Conservation (phyloP, 2,888 invertebrate genomes). For the Agelastica alni region DNA sequence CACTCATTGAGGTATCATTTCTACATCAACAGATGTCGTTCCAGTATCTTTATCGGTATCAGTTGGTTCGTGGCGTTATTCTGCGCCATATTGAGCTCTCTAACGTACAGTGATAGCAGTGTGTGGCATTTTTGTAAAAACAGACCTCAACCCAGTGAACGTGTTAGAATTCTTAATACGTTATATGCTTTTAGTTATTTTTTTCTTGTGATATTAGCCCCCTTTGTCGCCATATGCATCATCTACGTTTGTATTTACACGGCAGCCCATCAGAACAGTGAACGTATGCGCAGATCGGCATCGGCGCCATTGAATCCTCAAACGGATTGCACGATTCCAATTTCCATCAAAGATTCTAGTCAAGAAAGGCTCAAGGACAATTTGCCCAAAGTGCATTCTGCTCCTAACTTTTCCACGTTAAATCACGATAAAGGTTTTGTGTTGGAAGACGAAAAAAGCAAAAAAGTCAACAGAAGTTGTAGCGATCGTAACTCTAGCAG, state of each 20-base stretch:
- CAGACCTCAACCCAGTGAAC: conserved; percentile 30
- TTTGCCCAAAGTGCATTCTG: conserved; percentile 51
- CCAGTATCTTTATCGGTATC: conserved; percentile 56
- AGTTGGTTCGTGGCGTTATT: conserved; percentile 59
- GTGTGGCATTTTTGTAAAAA: conserved; percentile 56
- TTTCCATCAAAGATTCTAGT: conserved; percentile 53
- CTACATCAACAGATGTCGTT: conserved; percentile 60
- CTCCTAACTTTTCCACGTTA: conserved; percentile 48
- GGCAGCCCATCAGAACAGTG: conserved; percentile 75
- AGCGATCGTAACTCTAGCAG: conserved; percentile 63
- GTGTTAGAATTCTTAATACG: conserved; percentile 52
- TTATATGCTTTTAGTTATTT: conserved; percentile 58
- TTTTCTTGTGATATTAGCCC: conserved; percentile 58
- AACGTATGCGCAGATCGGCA: conserved; percentile 59
- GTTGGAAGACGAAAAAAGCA: conserved; percentile 38
- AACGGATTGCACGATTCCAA: conserved; percentile 57
- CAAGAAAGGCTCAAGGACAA: conserved; percentile 33
- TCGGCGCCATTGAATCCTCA: conserved; percentile 60
- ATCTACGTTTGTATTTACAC: conserved; percentile 77
- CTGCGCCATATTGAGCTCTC: conserved; percentile 57
- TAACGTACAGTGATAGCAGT: conserved; percentile 56
- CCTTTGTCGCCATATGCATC: conserved; percentile 68
- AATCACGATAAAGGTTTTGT: conserved; percentile 32
- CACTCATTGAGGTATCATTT: conserved; percentile 68
- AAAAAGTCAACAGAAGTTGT: conserved; percentile 61